Evolutionary conservation across 2,888 invertebrate species (phyloP).

Genomic region (Hydraecia micacea): DNA sequence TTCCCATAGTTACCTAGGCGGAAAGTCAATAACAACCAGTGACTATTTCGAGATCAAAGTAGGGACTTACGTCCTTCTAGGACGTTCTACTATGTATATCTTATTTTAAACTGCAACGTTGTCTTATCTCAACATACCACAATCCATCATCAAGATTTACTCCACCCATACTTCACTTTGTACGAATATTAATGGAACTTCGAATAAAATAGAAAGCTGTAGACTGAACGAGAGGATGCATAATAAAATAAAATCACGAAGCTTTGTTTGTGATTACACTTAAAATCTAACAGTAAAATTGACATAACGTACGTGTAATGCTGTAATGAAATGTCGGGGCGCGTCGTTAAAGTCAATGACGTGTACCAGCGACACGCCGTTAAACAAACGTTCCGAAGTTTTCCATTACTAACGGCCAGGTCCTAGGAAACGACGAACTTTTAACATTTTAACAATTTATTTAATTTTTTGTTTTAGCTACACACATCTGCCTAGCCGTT

Average conservation of each 20-base stretch:
- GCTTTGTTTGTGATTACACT: conserved; percentile 51
- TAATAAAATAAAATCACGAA: conserved; percentile 40
- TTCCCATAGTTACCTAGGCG: not conserved
- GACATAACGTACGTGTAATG: conserved; percentile 56
- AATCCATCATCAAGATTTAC: conserved; percentile 10
- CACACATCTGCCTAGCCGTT: too few relatives aligned
- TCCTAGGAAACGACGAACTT: not conserved
- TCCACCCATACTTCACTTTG: not conserved
- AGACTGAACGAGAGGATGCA: not conserved
- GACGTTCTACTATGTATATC: not conserved
- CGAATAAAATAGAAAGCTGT: conserved; percentile 6
- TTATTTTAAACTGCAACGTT: not conserved
- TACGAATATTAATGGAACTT: conserved; percentile 15
- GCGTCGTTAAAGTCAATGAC: conserved; percentile 83
- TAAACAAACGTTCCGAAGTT: conserved; percentile 73
- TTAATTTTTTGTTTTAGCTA: not conserved
- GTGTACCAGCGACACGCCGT: conserved; percentile 76
- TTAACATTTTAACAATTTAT: conserved; percentile 30
- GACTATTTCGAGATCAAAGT: not conserved
- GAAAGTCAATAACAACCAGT: not conserved
- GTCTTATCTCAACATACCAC: not conserved
- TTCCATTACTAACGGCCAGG: conserved; percentile 71
- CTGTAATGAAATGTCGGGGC: conserved; percentile 77
- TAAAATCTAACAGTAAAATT: conserved; percentile 58
- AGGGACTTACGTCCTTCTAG: not conserved